A percentile compares a stretch with the other conserved stretches of the same genome.
Evolutionary conservation across 2,888 invertebrate genomes (phyloP).

Genomic region (Phengaris arion): DNA sequence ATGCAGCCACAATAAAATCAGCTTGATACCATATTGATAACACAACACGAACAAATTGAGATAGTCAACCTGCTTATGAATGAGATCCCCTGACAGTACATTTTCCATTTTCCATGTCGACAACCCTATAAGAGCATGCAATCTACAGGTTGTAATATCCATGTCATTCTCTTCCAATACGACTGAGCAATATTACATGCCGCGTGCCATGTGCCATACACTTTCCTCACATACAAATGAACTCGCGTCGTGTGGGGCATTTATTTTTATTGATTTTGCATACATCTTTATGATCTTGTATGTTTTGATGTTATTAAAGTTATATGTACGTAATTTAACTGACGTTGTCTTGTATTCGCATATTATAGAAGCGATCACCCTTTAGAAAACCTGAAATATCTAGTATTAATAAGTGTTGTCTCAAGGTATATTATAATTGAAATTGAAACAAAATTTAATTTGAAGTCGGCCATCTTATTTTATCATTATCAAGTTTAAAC

Average conservation of each 20-base stretch:
- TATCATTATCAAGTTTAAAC: constrained; percentile 41
- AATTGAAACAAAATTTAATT: constrained; percentile 41
- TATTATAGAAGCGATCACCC: background rate
- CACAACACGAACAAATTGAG: no score
- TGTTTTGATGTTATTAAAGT: constrained; percentile 26
- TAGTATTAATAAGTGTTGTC: background rate
- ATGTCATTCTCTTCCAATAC: constrained; percentile 60
- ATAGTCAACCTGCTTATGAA: no score
- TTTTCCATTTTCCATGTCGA: background rate
- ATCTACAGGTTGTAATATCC: constrained; percentile 52
- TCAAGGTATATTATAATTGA: constrained; percentile 29
- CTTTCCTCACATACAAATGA: constrained; percentile 65
- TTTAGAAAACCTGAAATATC: background rate
- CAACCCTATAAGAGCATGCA: constrained; percentile 43
- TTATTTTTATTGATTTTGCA: constrained; percentile 27
- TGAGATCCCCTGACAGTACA: background rate
- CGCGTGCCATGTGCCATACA: constrained; percentile 49
- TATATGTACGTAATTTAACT: background rate
- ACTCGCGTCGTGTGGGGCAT: constrained; percentile 35
- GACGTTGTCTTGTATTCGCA: background rate
- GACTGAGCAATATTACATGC: constrained; percentile 55
- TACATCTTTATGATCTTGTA: constrained; percentile 27
- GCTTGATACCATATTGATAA: no score
- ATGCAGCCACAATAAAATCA: no score
- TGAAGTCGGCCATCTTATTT: constrained; percentile 40